These are phyloP conservation scores for Diarsia rubi DNA, from an alignment of 2,888 invertebrate species.

Conservation along the genomic window DNA sequence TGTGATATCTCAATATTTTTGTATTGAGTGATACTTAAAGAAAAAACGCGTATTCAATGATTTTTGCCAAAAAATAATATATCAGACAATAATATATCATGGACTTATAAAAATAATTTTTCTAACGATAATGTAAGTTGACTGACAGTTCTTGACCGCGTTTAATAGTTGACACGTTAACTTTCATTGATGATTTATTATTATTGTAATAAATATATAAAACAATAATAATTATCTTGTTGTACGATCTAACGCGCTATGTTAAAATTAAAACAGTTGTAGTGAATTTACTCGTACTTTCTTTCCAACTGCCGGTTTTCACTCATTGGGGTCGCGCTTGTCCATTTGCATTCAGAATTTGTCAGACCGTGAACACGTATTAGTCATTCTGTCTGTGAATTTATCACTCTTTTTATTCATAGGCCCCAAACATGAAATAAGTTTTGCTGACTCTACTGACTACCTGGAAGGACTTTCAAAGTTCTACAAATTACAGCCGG, in stretches of 20 bases:
- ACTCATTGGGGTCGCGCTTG: constrained; percentile 57
- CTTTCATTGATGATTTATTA: not conserved
- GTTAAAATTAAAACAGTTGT: constrained; percentile 62
- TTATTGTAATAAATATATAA: constrained; percentile 20
- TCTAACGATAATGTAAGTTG: not conserved
- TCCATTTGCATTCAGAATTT: constrained; percentile 62
- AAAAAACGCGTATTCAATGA: too few species aligned
- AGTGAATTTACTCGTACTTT: constrained; percentile 66
- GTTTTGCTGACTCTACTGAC: not conserved
- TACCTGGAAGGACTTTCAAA: too few species aligned
- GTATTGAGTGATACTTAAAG: too few species aligned
- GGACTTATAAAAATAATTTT: too few species aligned
- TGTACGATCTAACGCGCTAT: constrained; percentile 34
- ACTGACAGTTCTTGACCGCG: not conserved
- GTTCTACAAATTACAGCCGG: too few species aligned
- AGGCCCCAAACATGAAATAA: not conserved
- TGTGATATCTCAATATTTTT: too few species aligned
- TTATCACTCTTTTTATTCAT: not conserved
- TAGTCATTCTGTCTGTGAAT: constrained; percentile 8
- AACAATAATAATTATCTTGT: constrained; percentile 17
- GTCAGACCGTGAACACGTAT: constrained; percentile 68
- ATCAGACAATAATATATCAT: too few species aligned
- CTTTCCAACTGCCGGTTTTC: constrained; percentile 63
- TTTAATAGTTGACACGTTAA: not conserved
- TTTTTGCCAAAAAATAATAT: too few species aligned